phyloP scores from a whole-genome alignment of 2,797 vertebrate species.

The Rhyacichthys aspro region DNA sequence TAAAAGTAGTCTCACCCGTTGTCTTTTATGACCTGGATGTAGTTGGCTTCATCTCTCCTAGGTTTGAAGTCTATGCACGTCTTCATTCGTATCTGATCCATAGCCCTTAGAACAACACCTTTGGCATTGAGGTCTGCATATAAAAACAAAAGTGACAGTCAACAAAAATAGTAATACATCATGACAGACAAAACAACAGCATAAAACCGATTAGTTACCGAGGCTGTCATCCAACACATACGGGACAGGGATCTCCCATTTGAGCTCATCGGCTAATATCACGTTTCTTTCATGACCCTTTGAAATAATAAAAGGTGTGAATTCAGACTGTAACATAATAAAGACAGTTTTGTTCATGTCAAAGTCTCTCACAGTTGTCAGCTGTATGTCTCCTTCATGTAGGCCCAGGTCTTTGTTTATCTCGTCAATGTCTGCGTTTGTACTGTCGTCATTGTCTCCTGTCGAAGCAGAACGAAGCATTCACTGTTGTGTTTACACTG shows the following conservation, averaged over 20 bases:
- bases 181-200: not conserved
- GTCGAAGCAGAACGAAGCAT: not conserved
- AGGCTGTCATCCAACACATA: constrained; percentile 16
- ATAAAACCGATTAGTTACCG: not conserved
- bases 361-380: not conserved
- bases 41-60: not conserved
- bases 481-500: too few relatives aligned
- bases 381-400: constrained; percentile 8
- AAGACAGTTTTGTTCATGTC: not conserved
- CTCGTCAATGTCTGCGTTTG: constrained; percentile 10
- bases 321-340: not conserved
- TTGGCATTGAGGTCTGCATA: constrained; percentile 82
- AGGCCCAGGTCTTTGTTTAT: constrained; percentile 37
- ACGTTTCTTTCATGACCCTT: constrained; percentile 11
- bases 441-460: not conserved
- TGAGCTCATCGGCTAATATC: not conserved
- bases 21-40: not conserved
- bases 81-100: constrained; percentile 85
- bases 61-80: constrained; percentile 38
- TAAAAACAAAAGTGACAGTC: too few relatives aligned
- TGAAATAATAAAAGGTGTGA: too few relatives aligned
- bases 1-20: not conserved
- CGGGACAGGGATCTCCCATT: constrained; percentile 20
- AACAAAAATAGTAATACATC: too few relatives aligned
- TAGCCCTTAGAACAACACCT: constrained; percentile 81